Conservation (phyloP, 1,140 invertebrate genomes). For the Cotesia chilonis region DNA sequence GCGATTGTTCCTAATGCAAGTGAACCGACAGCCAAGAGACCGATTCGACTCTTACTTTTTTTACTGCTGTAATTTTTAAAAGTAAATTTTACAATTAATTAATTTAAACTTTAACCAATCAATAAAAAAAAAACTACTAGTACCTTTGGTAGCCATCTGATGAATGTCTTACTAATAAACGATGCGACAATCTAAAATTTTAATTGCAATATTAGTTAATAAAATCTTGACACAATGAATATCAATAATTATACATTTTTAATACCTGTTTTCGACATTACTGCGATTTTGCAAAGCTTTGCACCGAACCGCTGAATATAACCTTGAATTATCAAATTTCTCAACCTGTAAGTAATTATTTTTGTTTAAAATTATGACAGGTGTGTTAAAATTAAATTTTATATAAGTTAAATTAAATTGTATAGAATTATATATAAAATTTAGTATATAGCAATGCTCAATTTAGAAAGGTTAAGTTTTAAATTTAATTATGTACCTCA, state of each 20-base stretch:
- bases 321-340: conserved; percentile 53
- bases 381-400: not conserved
- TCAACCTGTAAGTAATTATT: conserved; percentile 48
- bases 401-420: too few relatives aligned
- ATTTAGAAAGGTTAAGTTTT: not conserved
- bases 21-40: conserved; percentile 66
- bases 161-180: not conserved
- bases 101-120: not conserved
- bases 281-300: conserved; percentile 46
- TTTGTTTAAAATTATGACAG: not conserved
- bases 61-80: conserved; percentile 45
- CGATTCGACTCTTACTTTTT: conserved; percentile 46
- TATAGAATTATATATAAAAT: too few relatives aligned
- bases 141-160: not conserved
- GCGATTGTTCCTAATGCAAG: conserved; percentile 67
- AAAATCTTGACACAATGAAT: not conserved
- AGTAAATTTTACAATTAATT: conserved; percentile 8
- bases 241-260: conserved; percentile 35
- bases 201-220: not conserved
- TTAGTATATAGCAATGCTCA: not conserved
- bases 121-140: not conserved
- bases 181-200: too few relatives aligned
- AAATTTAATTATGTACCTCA: too few relatives aligned
- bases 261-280: conserved; percentile 48
- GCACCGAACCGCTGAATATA: conserved; percentile 48